Evolutionary conservation across 2,113 vertebrate species (phyloP), one percentile per base, ranked within the genome.

Genomic region (Carassius carassius): DNA sequence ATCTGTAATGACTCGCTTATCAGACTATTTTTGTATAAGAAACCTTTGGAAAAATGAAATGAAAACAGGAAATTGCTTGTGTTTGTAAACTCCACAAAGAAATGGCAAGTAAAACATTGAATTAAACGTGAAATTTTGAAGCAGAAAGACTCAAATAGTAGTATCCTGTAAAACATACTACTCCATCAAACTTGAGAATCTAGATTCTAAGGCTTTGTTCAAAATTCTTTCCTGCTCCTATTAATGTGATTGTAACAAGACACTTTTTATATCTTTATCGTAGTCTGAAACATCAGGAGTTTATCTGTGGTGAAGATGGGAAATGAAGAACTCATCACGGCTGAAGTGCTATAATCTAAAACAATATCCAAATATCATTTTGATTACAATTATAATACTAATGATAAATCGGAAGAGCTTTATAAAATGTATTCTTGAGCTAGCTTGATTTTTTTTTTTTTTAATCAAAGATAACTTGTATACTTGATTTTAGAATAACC

Each of bases 241-340:
- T 41, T 41, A 10, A 44, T 44, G 41, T 44, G 9, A 44, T 44
- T 44, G 41, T 44, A 44, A 44, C 41, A 44, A 44, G 9, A 44
- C n/a, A 1, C 12, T 58, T 41, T 54, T 51, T 60, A 13, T 79
- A 9, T 74, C 17, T 63, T 60, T 62, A 29, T 37, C 82, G 19
- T 74, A 90, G 85, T 90, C 89, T 19, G 87, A 90, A 2, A 79
- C 84, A 3, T 37, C 81, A 9, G 89, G 87, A 23, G 81, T 78
- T 47, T 90, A 47, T 89, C 70, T 88, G 87, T 56, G 89, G 85
- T 9, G 76, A 69, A 41, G 81, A 87, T 19, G 77, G 35, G 47
- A 51, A 63, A 78, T 76, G 74, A 44, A 23, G 21, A 74, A 74
- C 13, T 9, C 72, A 73, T 73, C 41, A 63, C 58, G 0, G 4